Evolutionary conservation across 2,113 vertebrate species (phyloP).

Genomic region (Tretioscincus oriximinensis): DNA sequence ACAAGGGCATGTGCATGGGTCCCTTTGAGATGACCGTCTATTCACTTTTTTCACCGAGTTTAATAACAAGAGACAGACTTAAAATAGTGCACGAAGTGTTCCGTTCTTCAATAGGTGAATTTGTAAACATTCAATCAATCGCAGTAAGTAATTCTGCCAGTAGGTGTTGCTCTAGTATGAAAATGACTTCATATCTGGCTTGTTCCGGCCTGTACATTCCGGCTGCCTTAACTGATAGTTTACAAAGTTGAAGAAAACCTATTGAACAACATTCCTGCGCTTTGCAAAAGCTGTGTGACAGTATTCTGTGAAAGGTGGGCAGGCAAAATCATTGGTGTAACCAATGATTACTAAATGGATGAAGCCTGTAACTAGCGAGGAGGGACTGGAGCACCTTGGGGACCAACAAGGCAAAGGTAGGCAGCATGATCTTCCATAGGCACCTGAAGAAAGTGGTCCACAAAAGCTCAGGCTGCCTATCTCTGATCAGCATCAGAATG

Average conservation of each 20-base stretch:
- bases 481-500: too few species aligned
- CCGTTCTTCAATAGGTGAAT: neutral
- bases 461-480: too few species aligned
- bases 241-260: neutral
- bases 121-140: neutral
- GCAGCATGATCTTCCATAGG: too few species aligned
- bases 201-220: neutral
- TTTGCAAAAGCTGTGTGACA: neutral
- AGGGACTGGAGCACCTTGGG: too few species aligned
- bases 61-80: neutral
- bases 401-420: too few species aligned
- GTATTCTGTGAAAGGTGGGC: neutral
- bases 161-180: neutral
- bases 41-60: neutral
- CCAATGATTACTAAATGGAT: neutral
- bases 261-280: neutral
- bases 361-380: neutral
- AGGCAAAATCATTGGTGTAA: neutral
- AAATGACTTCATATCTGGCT: neutral
- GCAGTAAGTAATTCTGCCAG: neutral
- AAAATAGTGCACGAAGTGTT: too few species aligned
- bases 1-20: neutral
- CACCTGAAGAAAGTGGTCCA: too few species aligned
- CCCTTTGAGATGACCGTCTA: neutral
- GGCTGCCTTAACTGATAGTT: neutral